Percentiles rank a stretch among this genome's conserved stretches.
Evolutionary conservation across 1,140 invertebrate genomes (phyloP).

Genomic region (Pteromalus puparum): DNA sequence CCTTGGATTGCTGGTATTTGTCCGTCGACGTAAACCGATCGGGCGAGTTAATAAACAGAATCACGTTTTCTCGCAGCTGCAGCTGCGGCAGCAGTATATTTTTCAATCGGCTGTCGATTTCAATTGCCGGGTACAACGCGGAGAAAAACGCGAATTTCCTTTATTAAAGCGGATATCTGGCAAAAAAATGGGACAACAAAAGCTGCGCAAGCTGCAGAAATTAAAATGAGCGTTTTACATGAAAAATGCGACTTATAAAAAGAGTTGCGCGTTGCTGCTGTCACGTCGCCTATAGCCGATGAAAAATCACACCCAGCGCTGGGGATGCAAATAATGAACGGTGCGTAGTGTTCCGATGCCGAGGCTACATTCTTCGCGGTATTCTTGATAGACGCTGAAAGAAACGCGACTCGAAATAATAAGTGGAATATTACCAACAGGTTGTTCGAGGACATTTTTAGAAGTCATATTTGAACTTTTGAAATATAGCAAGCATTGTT

Average conservation of each 20-base stretch:
- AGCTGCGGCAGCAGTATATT: neutral
- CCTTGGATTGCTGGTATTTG: neutral
- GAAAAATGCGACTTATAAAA: neutral
- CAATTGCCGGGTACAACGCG: neutral
- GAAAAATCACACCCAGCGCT: neutral
- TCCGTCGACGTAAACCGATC: neutral
- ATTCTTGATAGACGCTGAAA: too few species aligned
- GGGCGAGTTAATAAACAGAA: constrained; percentile 5
- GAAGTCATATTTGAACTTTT: too few species aligned
- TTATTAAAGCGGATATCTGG: neutral
- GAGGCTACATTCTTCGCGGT: too few species aligned
- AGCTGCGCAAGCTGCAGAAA: neutral
- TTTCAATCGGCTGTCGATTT: constrained; percentile 15
- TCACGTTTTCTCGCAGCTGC: neutral
- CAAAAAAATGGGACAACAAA: neutral
- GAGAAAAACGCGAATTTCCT: neutral
- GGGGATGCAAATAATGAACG: neutral
- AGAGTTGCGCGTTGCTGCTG: neutral
- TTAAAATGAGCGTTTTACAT: constrained; percentile 10
- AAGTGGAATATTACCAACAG: too few species aligned
- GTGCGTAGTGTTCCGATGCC: neutral
- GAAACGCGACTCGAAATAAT: too few species aligned
- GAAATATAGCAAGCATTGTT: too few species aligned
- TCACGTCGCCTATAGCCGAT: neutral
- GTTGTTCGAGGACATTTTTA: neutral